phyloP scores from a whole-genome alignment of 2,888 invertebrate species.

The Onchidella celtica region DNA sequence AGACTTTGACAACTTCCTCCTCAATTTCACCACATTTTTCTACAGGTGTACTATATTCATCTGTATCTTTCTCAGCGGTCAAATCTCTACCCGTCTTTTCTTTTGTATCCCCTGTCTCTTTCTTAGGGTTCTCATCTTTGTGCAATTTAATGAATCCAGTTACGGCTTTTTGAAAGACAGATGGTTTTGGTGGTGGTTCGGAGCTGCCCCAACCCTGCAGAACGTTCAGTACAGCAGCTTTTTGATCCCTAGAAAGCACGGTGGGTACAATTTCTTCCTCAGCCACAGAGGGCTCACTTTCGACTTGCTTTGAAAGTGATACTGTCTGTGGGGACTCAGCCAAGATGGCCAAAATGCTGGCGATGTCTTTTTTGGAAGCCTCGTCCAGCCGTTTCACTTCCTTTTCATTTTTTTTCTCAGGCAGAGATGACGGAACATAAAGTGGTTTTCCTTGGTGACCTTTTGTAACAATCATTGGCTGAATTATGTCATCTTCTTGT shows the following conservation, averaged over 20 bases:
- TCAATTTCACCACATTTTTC: neutral
- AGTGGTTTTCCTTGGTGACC: conserved; percentile 50
- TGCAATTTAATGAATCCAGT: neutral
- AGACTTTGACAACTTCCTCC: neutral
- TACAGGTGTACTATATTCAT: neutral
- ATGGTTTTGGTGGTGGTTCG: neutral
- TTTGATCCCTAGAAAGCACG: conserved; percentile 42
- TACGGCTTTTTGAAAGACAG: neutral
- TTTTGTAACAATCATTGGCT: conserved; percentile 49
- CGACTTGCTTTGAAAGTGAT: neutral
- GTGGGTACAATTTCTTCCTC: conserved; percentile 58
- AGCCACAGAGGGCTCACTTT: conserved; percentile 37
- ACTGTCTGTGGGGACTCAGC: neutral
- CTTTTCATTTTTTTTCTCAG: neutral
- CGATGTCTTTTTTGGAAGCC: conserved; percentile 43
- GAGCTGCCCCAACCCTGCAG: conserved; percentile 29
- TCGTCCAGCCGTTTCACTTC: conserved; percentile 28
- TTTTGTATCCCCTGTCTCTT: too few species aligned
- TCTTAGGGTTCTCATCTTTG: neutral
- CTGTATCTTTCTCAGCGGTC: neutral
- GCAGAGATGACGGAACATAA: conserved; percentile 35
- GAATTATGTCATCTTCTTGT: conserved; percentile 48
- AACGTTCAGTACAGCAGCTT: conserved; percentile 26
- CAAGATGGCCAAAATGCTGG: conserved; percentile 31
- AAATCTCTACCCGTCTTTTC: too few species aligned